Base-by-base conservation (phyloP, 2,113 vertebrate genomes). In the Cryptotis parvus region DNA sequence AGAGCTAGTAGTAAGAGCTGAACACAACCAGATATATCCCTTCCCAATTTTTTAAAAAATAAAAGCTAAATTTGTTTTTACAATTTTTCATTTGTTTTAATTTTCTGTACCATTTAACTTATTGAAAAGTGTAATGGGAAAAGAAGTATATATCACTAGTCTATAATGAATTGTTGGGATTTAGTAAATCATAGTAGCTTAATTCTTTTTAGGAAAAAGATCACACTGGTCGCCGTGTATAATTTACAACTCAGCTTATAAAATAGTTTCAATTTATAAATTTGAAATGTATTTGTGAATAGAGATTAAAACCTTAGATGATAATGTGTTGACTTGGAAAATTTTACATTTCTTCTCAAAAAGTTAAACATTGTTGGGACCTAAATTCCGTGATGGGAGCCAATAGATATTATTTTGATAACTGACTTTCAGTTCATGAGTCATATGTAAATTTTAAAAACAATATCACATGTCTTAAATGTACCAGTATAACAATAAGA, bases 81-180 rank as follows among this genome's bases (percentile, higher is more conserved):
- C 43, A 45, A 45, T 45, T 45, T 45, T 45, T 11, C 43, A 45
- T 45, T n/a, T 80, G 5, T 63, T 86, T 82, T 33, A 39, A 16
- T 74, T 90, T 91, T 74, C 24, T 82, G 94, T 90, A 92, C 31
- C 49, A 72, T 55, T 94, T 39, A 61, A 12, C 92, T 94, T 94
- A 83, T 65, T 89, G 84, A 92, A 61, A 79, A 91, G 69, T 69
- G 79, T 95, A 72, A 84, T 88, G 37, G 24, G 33, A 45, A 45
- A 93, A 10, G 24, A 77, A 45, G 68, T 72, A 72, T 27, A n/a
- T 2, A 39, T 61, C 27, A 75, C n/a, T 74, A 37, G 10, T 27
- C 9, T 63, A 41, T 43, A 85, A 35, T 70, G 63, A 84, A 93
- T 81, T 87, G 20, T 33, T 41, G 29, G 49, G 70, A 91, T 91